These are phyloP conservation scores for Porites lutea DNA, from an alignment of 64 coral and sea anemone species.

Conservation along the genomic window DNA sequence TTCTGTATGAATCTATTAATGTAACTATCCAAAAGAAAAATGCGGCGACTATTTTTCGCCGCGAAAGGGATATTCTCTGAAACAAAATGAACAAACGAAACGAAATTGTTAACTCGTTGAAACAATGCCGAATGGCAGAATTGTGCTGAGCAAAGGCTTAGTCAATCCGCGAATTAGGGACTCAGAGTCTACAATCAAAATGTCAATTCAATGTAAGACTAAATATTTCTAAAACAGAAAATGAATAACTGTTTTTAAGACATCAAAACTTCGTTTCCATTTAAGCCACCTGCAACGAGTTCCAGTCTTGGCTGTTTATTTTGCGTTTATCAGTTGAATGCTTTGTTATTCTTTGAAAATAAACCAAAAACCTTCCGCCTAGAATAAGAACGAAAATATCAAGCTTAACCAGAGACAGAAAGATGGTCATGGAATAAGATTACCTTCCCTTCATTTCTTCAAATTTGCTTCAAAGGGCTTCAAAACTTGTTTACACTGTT, in stretches of 20 bases:
- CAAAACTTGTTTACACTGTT: constrained; percentile 59
- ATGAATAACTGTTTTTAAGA: constrained; percentile 43
- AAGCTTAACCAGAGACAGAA: background rate
- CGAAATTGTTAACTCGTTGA: constrained; percentile 35
- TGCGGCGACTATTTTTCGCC: background rate
- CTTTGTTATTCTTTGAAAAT: constrained; percentile 26
- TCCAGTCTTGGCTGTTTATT: constrained; percentile 47
- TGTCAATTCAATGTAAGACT: constrained; percentile 31
- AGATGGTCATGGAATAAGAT: constrained; percentile 16
- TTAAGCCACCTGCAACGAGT: constrained; percentile 32
- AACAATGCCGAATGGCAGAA: background rate
- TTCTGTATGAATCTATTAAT: constrained; percentile 9
- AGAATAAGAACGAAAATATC: background rate
- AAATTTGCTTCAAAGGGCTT: constrained; percentile 59
- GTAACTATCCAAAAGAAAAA: no score
- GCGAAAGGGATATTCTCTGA: background rate
- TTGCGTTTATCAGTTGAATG: constrained; percentile 26
- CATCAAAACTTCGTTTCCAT: constrained; percentile 29
- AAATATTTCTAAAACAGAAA: constrained; percentile 26
- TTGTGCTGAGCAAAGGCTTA: background rate
- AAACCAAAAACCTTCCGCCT: background rate
- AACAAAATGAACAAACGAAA: constrained; percentile 4
- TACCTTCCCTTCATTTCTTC: constrained; percentile 18
- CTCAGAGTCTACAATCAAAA: constrained; percentile 15
- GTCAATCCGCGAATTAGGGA: constrained; percentile 7